Base-by-base conservation (phyloP, 1,140 invertebrate genomes). In the Drosophila arawakana region DNA sequence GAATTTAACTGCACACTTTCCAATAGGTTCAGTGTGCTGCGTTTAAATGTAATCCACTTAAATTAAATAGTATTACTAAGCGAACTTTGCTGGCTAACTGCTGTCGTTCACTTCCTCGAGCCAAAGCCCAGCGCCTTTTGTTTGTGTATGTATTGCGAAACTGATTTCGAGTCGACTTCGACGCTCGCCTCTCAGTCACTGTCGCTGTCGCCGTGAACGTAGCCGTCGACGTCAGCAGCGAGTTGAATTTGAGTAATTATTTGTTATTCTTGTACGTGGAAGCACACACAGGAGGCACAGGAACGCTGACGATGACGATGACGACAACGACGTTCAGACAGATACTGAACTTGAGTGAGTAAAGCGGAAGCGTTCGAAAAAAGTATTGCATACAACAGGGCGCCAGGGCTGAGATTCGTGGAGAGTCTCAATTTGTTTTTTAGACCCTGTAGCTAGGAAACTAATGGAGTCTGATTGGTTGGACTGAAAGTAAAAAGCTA, bases 121-220 rank as follows among this genome's bases (percentile, higher is more conserved):
- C 76, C 78, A 78, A 43, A 58, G 78, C 72, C 77, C 80, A 89
- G 83, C 74, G 85, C 90, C 90, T 91, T 90, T 91, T 91, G 90
- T 91, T 91, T 91, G 90, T 91, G 90, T 91, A 91, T 91, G 90
- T 91, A 91, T 91, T 91, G 90, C 90, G 90, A 91, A 91, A 91
- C 90, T 88, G 90, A 90, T 90, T 89, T 73, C 39, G 73, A 71
- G 65, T 80, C 68, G 61, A 70, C 58, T 67, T 67, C 76, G 66
- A 57, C 72, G 49, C 43, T 62, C 66, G 43, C 46, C 43, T 47
- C 58, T 69, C 62, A 41, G 30, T 43, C 47, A 35, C 34, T 13
- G 49, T 70, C 72, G 35, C 52, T 47, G 30, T 43, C 55, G 71
- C n/a, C 15, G 49, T 57, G 34, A n/a, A 37, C 15, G 60, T 50